These are phyloP conservation scores for Turnix velox DNA, from an alignment of 2,113 vertebrate genomes.

Conservation along the genomic window DNA sequence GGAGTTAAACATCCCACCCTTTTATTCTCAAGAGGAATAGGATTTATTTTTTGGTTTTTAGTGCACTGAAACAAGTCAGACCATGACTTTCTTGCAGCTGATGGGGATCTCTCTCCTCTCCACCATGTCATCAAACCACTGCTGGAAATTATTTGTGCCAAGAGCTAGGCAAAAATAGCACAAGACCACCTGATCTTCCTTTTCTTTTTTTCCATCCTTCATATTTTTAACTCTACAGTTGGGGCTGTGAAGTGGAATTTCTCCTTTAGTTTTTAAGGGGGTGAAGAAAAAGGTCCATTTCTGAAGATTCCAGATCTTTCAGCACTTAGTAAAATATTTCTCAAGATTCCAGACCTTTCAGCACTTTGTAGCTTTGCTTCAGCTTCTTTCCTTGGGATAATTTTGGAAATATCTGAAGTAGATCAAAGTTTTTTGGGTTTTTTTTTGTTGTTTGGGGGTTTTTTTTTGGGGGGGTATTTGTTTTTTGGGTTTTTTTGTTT, in stretches of 20 bases:
- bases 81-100: neutral
- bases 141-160: neutral
- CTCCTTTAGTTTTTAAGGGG: neutral
- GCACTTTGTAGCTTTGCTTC: neutral
- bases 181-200: fast-evolving
- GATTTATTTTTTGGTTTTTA: neutral
- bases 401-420: neutral
- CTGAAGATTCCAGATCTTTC: neutral
- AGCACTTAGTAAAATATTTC: no score
- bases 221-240: neutral
- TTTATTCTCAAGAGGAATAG: neutral
- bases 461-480: no score
- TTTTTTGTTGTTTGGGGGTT: no score
- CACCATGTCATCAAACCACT: neutral
- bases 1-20: neutral
- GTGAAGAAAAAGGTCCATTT: neutral
- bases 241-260: neutral
- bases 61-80: no score
- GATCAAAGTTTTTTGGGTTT: no score
- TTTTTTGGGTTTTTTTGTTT: no score
- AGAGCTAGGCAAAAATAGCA: neutral
- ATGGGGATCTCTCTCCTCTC: neutral
- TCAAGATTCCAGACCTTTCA: neutral
- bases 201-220: neutral
- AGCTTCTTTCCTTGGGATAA: neutral